Evolutionary conservation across 2,888 invertebrate species (phyloP), one percentile per base, ranked within the genome.

Genomic region (Laspeyria flexula): DNA sequence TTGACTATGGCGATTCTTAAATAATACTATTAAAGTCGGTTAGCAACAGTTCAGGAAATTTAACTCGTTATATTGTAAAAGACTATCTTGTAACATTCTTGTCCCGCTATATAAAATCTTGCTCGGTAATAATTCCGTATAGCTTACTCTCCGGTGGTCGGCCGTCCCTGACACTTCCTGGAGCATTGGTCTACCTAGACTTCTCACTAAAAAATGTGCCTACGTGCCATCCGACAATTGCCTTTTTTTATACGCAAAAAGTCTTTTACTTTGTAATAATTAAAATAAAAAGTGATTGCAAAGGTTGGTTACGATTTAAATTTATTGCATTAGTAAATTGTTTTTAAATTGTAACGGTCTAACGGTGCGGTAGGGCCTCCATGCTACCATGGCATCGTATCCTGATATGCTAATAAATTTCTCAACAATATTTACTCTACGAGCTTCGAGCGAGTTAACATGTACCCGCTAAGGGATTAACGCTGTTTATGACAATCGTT

Each of bases 151-250:
- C 30, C 23, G 35, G 27, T 47, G 46, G 16, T 34, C 33, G 43
- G 29, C 39, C 33, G 41, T 6, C 51, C 43, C 37, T 18, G 27
- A 23, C 42, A 69, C 61, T 74, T 74, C 74, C 73, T 59, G 71
- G 75, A 62, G 71, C 75, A 75, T 65, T 64, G 72, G 63, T 67
- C 67, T 64, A 55, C 57, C 55, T 58, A 52, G 56, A 53, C 43
- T 30, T 47, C 10, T 48, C 47, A 55, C 57, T 57, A 64, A 66
- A 71, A 71, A 60, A 65, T 27, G 47, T 43, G 34, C 45, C 57
- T 56, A 61, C 64, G 70, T 69, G 66, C 66, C 53, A 43, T 11
- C 18, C 21, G 35, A 60, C 57, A 58, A 58, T 63, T 38, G 52
- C 45, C 38, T 65, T 68, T 69, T 65, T 69, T 50, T 38, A 45